These are phyloP conservation scores for Oryzias melastigma DNA, from an alignment of 2,113 vertebrate genomes.

Conservation along the genomic window DNA sequence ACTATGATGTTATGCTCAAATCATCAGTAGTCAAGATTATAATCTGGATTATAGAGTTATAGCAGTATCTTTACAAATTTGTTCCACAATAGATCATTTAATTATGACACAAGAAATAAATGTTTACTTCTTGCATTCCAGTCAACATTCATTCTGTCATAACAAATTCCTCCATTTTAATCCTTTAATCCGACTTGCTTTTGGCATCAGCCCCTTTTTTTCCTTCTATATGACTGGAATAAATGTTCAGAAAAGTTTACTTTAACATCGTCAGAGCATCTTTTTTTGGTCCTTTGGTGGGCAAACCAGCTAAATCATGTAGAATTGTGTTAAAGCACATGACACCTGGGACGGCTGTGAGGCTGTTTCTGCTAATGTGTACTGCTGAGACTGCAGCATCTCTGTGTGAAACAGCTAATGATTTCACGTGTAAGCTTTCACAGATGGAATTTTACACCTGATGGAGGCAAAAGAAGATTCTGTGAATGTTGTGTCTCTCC, in stretches of 20 bases:
- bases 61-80: no score
- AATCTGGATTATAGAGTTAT: no score
- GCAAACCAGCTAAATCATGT: neutral
- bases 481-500: neutral
- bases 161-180: no score
- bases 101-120: no score
- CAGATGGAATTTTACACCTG: neutral
- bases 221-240: no score
- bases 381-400: neutral
- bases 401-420: neutral
- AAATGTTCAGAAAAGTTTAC: neutral
- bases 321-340: neutral
- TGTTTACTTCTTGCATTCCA: no score
- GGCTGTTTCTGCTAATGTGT: neutral
- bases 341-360: neutral
- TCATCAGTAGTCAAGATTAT: no score
- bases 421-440: neutral
- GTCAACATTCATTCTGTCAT: no score
- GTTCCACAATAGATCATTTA: no score
- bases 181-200: no score
- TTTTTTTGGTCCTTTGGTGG: neutral
- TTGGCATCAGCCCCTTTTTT: no score
- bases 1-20: no score
- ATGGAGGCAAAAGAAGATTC: neutral
- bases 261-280: neutral